phyloP scores from a whole-genome alignment of 2,797 vertebrate genomes.

The Sebastes itinus region DNA sequence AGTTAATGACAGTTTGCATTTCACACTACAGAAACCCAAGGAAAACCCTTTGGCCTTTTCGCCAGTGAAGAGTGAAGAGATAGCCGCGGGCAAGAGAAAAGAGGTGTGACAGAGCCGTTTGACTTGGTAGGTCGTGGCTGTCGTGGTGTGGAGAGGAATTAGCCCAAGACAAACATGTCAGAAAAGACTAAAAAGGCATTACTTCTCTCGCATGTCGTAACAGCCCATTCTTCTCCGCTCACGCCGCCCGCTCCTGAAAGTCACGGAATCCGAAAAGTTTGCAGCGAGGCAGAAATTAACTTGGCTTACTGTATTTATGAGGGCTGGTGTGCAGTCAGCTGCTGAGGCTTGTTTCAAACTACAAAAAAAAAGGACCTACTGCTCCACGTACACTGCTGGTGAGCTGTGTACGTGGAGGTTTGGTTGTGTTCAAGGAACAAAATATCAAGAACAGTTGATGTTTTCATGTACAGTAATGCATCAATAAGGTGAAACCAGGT shows the following conservation, averaged over 20 bases:
- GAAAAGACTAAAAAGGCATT: conserved; percentile 59
- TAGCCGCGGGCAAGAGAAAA: conserved; percentile 50
- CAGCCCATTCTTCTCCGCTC: conserved; percentile 59
- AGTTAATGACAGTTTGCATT: conserved; percentile 79
- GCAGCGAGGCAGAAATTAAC: conserved; percentile 55
- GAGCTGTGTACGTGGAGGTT: not conserved
- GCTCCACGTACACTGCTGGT: not conserved
- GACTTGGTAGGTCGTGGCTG: conserved; percentile 68
- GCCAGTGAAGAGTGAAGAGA: conserved; percentile 61
- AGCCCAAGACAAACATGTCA: conserved; percentile 75
- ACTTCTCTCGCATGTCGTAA: conserved; percentile 27
- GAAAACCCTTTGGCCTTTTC: conserved; percentile 70
- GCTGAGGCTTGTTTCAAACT: conserved; percentile 4
- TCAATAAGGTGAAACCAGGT: not conserved
- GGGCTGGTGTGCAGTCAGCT: not conserved
- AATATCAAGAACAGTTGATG: not conserved
- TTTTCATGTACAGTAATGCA: not conserved
- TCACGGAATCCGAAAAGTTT: conserved; percentile 70
- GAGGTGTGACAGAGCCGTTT: conserved; percentile 71
- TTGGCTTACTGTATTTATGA: conserved; percentile 34
- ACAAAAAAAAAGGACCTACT: not conserved
- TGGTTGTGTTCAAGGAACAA: not conserved
- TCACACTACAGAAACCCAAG: conserved; percentile 66
- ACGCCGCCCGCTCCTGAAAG: conserved; percentile 27
- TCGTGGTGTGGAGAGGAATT: conserved; percentile 75